Base-by-base conservation (phyloP, 1,140 invertebrate species). In the Hesperophylax magnus region DNA sequence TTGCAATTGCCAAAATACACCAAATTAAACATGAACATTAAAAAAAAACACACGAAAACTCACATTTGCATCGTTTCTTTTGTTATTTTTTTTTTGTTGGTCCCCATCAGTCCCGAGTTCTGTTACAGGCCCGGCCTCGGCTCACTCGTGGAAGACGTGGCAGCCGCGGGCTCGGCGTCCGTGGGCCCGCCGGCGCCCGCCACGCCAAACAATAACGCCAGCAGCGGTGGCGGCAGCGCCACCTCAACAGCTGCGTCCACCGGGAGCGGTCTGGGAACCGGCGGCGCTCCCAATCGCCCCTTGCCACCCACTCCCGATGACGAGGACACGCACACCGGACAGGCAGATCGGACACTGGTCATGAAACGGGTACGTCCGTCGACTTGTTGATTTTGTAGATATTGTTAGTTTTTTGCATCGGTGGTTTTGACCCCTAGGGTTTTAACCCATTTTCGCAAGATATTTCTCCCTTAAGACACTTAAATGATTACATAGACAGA, bases 281-380 rank as follows among this genome's bases (percentile, higher is more conserved):
- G 93, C 76, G 94, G 95, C 81, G 95, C 96, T 83, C 97, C 97
- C 61, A 97, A 97, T 87, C 92, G 97, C 81, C 97, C 97, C 76
- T 91, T 98, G 84, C 97, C 97, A 60, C 97, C 97, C 15, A 98
- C 97, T 24, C 97, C 97, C 20, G 96, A 96, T 86, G 95, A 97
- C 87, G 96, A 97, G 86, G 95, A 96, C 88, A 91, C 92, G 72
- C 91, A 91, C 86, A 85, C 87, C 61, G 90, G 91, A 83, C 91
- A 91, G 83, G 94, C 95, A 79, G 96, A 98, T 88, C 92, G 95
- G 86, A 98, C 97, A 77, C 92, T 98, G 87, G 96, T 98, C 85
- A 95, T 96, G 91, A 93, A 93, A 92, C 89, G 96, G 93, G 96
- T 97, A 92, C 95, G 95, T 74, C 34, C 6, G 14, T 18, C 17